phyloP scores from a whole-genome alignment of 2,113 vertebrate genomes.

The Ceyx melanurus region DNA sequence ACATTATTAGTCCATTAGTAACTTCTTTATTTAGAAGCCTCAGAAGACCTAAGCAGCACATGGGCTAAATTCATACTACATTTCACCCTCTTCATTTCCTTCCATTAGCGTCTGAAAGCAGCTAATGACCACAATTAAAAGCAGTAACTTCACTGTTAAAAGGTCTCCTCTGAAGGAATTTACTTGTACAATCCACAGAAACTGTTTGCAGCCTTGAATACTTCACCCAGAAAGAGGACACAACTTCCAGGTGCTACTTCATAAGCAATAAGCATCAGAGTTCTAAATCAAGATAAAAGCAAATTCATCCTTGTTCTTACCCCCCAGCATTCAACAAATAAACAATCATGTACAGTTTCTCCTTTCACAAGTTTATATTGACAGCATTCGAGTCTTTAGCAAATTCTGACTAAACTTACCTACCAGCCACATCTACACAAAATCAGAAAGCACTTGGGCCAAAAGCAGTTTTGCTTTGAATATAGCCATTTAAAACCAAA shows the following conservation, averaged over 20 bases:
- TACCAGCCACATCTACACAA: not conserved
- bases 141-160: not conserved
- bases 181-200: not conserved
- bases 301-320: not conserved
- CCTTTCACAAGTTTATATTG: not conserved
- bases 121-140: slow-evolving; percentile 36
- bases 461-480: not conserved
- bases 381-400: fast-evolving
- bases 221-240: not conserved
- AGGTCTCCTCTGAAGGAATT: not conserved
- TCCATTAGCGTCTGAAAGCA: slow-evolving; percentile 25
- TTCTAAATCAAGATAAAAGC: not conserved
- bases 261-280: not conserved
- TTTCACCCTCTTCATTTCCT: slow-evolving; percentile 48
- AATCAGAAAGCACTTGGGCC: not conserved
- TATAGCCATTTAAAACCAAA: not conserved
- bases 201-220: not conserved
- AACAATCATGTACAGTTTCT: not conserved
- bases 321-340: not conserved
- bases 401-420: not conserved
- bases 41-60: slow-evolving; percentile 43
- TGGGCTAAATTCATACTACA: not conserved
- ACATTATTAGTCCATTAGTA: slow-evolving; percentile 68
- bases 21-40: slow-evolving; percentile 48
- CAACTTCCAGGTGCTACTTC: not conserved